Evolutionary conservation across 1,140 invertebrate species (phyloP), one percentile per base, ranked within the genome.

Genomic region (Dendrolimus kikuchii): DNA sequence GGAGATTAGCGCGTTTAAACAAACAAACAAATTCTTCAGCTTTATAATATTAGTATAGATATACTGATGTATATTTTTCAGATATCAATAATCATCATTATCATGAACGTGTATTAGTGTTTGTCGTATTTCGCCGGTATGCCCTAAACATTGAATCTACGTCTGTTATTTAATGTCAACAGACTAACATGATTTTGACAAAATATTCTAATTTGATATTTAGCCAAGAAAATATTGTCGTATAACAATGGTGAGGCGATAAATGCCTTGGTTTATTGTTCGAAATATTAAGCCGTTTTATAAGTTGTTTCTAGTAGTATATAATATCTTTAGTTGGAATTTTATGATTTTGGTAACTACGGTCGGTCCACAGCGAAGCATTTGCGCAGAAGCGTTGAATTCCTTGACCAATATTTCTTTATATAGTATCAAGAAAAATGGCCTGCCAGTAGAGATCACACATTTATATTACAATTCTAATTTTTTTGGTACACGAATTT

Each of bases 351-450:
- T 23, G 23, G 23, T 23, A 23, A 23, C 23, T 23, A 23, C 23
- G 23, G 23, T 8, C 7, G n/a, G 23, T 45, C n/a, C n/a, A 5
- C 43, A 45, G n/a, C 23, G 5, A 45, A 45, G 23, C 42, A 37
- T 44, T 51, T 8, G 41, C 43, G 37, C 37, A 36, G 41, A 44
- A 44, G 39, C 42, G 37, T 7, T 5, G 38, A 51, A 51, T 63
- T 68, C 65, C 73, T 81, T 78, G 74, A 71, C 75, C 72, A 74
- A 77, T 74, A 74, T 76, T 75, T 82, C 73, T 82, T 71, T 76
- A 76, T 81, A 76, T 74, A 84, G 75, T 68, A 62, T 64, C 69
- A 70, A 71, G 73, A 82, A 65, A 76, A 77, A 85, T 78, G 53
- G 61, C 66, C 71, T 79, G 81, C 73, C 76, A 74, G 55, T 55